Conservation (phyloP, 2,113 vertebrate genomes). For the Chloroceryle aenea region DNA sequence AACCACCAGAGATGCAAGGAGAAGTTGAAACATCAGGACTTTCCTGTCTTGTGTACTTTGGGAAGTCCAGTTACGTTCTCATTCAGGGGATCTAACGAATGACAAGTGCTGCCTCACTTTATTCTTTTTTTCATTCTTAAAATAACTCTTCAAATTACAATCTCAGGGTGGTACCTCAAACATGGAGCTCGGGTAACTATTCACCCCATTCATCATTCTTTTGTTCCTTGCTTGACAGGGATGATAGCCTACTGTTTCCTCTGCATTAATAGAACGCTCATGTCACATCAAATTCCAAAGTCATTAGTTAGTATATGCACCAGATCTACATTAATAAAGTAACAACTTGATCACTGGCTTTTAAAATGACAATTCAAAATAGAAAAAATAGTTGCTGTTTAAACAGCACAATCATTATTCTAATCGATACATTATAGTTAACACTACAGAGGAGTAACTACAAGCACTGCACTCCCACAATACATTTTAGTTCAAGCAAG, state of each 20-base stretch:
- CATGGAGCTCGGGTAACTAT: conserved; percentile 11
- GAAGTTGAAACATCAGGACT: neutral
- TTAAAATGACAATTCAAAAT: conserved; percentile 46
- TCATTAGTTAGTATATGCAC: conserved; percentile 68
- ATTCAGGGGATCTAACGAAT: neutral
- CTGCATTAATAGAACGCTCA: conserved; percentile 43
- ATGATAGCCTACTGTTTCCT: conserved; percentile 41
- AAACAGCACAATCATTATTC: conserved; percentile 36
- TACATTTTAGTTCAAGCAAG: neutral
- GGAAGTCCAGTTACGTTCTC: neutral
- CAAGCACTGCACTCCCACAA: neutral
- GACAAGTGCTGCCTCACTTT: neutral
- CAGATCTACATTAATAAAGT: conserved; percentile 49
- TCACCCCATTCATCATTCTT: conserved; percentile 38
- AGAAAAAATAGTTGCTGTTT: conserved; percentile 25
- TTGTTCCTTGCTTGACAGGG: conserved; percentile 43
- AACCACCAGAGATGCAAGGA: conserved; percentile 7
- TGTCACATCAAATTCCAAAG: conserved; percentile 52
- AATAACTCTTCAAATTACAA: conserved; percentile 24
- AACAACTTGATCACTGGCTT: conserved; percentile 54
- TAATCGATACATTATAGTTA: conserved; percentile 44
- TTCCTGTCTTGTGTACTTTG: neutral
- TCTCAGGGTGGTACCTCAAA: conserved; percentile 17
- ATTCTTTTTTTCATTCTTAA: neutral
- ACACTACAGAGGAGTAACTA: neutral